phyloP scores from a whole-genome alignment of 2,888 invertebrate genomes.

The Heliconius aoede region DNA sequence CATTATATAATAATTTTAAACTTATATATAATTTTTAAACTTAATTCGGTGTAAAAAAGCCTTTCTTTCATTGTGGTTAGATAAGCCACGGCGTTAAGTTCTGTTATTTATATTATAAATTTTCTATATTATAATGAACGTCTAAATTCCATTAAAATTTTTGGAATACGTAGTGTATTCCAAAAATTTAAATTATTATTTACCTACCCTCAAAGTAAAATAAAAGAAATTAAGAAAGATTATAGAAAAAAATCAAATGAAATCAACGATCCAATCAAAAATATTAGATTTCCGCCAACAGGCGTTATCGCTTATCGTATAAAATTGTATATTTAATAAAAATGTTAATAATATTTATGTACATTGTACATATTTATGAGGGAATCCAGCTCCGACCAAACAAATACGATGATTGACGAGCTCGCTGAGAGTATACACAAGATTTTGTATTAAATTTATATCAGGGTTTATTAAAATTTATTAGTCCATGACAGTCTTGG shows the following conservation, averaged over 20 bases:
- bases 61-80: too few relatives aligned
- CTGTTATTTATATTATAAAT: too few relatives aligned
- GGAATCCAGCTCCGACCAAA: slow-evolving; percentile 16
- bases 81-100: too few relatives aligned
- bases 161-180: too few relatives aligned
- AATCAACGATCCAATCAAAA: background rate
- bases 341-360: slow-evolving; percentile 23
- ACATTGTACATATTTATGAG: slow-evolving; percentile 23
- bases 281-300: background rate
- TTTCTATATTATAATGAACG: too few relatives aligned
- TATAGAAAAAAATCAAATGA: background rate
- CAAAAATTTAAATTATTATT: background rate
- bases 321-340: background rate
- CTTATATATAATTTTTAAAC: too few relatives aligned
- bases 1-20: too few relatives aligned
- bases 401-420: slow-evolving; percentile 35
- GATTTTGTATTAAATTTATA: slow-evolving; percentile 9
- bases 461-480: background rate
- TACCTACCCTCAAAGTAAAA: background rate
- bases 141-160: too few relatives aligned
- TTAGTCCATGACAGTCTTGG: background rate
- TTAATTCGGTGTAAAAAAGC: too few relatives aligned
- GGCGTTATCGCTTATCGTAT: background rate
- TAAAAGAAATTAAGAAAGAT: background rate
- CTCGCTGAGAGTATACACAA: slow-evolving; percentile 16